A percentile compares a stretch with the other conserved stretches of the same genome.
phyloP scores from a whole-genome alignment of 2,888 invertebrate species.

The Monoplex corrugatus region DNA sequence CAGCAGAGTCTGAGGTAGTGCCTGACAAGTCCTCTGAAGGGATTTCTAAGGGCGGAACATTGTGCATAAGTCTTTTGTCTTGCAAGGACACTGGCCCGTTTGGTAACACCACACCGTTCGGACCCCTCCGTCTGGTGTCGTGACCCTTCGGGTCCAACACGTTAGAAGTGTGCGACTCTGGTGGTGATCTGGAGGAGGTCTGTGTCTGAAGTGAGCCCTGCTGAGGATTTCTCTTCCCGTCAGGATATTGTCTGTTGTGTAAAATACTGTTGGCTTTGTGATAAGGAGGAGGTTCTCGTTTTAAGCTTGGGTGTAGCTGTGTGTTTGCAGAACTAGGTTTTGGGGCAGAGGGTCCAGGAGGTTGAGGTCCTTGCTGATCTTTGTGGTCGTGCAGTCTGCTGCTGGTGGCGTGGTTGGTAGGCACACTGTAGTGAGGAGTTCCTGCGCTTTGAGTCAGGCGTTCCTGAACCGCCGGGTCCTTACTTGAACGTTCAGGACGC shows the following conservation, averaged over 20 bases:
- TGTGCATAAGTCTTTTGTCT: conserved; percentile 32
- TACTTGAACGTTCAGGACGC: not conserved
- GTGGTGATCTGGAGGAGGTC: not conserved
- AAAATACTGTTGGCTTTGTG: conserved; percentile 10
- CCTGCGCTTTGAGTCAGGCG: conserved; percentile 34
- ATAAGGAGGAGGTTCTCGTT: conserved; percentile 42
- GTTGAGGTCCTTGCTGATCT: not conserved
- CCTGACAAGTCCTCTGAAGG: conserved; percentile 29
- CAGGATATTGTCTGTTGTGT: conserved; percentile 13
- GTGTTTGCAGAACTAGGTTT: not conserved
- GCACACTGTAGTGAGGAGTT: conserved; percentile 15
- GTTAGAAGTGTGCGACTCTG: not conserved
- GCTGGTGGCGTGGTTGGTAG: not conserved
- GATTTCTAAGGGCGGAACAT: conserved; percentile 38
- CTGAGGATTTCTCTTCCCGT: not conserved
- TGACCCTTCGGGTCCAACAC: not conserved
- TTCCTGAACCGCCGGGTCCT: not conserved
- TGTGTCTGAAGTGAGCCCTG: conserved; percentile 1
- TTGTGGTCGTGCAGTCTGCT: not conserved
- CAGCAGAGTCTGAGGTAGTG: conserved; percentile 31
- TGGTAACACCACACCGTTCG: conserved; percentile 11
- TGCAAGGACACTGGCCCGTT: conserved; percentile 26
- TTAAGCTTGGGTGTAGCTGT: not conserved
- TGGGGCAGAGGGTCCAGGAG: not conserved
- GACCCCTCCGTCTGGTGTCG: conserved; percentile 22